Base-by-base conservation (phyloP, 2,797 vertebrate species). In the Mus caroli region DNA sequence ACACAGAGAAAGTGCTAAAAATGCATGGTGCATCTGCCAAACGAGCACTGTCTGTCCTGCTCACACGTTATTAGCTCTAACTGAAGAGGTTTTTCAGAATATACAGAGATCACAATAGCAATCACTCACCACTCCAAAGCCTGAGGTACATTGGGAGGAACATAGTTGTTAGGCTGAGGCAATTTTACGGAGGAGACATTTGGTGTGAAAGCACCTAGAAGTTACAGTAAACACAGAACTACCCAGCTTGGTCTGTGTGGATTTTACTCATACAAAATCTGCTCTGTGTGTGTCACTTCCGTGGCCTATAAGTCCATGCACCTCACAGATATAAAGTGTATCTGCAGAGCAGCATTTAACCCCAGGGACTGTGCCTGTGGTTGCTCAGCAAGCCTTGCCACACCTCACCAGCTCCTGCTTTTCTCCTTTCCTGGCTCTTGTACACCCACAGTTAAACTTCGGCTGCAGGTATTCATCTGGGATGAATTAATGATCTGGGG, bases 111-210 rank as follows among this genome's bases (percentile, higher is more conserved):
- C 85, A 62, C n/a, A 64, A 89, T 11, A 94, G 82, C 24, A 6
- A 19, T 79, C n/a, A 60, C 79, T 88, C 50, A 60, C 89, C 91
- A 79, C 76, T 77, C 77, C 40, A 22, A 78, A 69, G 77, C 52
- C 37, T 64, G n/a, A 86, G 84, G 31, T 56, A 12, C 22, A 52
- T 94, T 54, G 83, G 77, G 28, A 92, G 88, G 37, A 91, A 95
- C 83, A 79, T 40, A 77, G 76, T 46, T 79, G 54, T 17, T 67
- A 31, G 3, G 34, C 75, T 83, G 88, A 79, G 37, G 46, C 67
- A 60, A 84, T 94, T 94, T 92, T 91, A 71, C 76, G 80, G 86
- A 96, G 89, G 85, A 86, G 73, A 13, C 85, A 17, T 75, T 90
- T 24, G 0, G 0, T 87, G 76, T 75, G 56, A n/a, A 9, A 58